A percentile compares a stretch with the other conserved stretches of the same genome.
phyloP scores from a whole-genome alignment of 2,888 invertebrate genomes.

The Drosophila falleni region DNA sequence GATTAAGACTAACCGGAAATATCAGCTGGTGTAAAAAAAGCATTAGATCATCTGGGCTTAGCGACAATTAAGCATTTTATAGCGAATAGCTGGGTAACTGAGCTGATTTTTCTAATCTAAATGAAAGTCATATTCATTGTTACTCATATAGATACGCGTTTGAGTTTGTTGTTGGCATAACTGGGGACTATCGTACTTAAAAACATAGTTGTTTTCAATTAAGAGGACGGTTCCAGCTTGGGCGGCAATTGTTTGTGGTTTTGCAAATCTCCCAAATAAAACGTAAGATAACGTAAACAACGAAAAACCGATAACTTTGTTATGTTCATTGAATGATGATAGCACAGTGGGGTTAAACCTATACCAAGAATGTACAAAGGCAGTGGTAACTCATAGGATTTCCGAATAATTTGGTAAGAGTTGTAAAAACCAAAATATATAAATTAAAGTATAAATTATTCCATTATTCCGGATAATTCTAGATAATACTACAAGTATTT shows the following conservation, averaged over 20 bases:
- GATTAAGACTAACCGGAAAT: constrained; percentile 66
- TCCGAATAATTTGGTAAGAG: not conserved
- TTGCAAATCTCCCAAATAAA: constrained; percentile 4
- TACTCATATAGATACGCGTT: constrained; percentile 28
- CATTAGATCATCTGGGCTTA: constrained; percentile 63
- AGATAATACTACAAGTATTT: too few species aligned
- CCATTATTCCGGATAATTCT: too few species aligned
- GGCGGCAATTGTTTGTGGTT: constrained; percentile 15
- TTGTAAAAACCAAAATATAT: not conserved
- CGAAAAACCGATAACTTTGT: constrained; percentile 20
- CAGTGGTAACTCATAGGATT: not conserved
- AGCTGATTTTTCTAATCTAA: constrained; percentile 19
- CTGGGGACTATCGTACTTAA: constrained; percentile 4
- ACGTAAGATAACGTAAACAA: constrained; percentile 8
- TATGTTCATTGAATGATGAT: constrained; percentile 42
- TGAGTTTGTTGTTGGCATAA: constrained; percentile 3
- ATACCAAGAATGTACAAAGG: not conserved
- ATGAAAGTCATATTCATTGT: constrained; percentile 29
- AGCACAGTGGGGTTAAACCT: constrained; percentile 10
- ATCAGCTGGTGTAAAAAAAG: constrained; percentile 43
- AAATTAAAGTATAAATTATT: not conserved
- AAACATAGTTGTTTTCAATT: constrained; percentile 14
- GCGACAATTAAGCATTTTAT: constrained; percentile 57
- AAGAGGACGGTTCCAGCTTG: constrained; percentile 7
- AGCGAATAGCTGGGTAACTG: constrained; percentile 19